Evolutionary conservation across 2,797 vertebrate genomes (phyloP).

Genomic region (Argentina silus): DNA sequence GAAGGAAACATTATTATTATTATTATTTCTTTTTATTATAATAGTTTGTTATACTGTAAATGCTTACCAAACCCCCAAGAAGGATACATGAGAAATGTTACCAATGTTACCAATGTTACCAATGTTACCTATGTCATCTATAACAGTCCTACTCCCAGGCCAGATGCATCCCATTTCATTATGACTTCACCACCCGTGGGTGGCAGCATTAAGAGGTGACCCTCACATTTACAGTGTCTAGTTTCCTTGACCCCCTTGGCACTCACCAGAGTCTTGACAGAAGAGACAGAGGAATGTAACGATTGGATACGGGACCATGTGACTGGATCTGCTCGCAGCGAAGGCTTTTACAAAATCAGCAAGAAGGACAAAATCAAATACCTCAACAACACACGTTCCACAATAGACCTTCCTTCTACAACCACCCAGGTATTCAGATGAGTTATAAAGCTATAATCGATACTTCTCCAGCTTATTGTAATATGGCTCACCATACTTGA

Average conservation of each 20-base stretch:
- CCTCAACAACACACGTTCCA: slow-evolving; percentile 78
- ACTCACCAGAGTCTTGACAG: slow-evolving; percentile 86
- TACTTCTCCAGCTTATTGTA: not conserved
- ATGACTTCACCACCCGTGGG: not conserved
- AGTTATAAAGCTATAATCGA: not conserved
- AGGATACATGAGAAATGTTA: not conserved
- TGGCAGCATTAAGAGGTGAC: not conserved
- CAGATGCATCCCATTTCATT: no score
- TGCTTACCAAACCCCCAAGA: no score
- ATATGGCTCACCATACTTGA: not conserved
- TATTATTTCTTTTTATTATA: no score
- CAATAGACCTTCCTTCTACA: slow-evolving; percentile 77
- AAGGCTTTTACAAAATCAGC: slow-evolving; percentile 96
- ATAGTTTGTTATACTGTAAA: no score
- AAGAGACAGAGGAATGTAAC: slow-evolving; percentile 78
- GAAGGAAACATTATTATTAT: no score
- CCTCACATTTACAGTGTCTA: not conserved
- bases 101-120: not conserved
- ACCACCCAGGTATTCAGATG: slow-evolving; percentile 82
- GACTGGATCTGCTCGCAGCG: slow-evolving; percentile 90
- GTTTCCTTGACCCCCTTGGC: slow-evolving; percentile 80
- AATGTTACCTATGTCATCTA: not conserved
- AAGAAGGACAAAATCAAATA: slow-evolving; percentile 92
- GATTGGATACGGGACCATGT: slow-evolving; percentile 82
- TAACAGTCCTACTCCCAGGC: not conserved